Percentiles rank a stretch among this genome's conserved stretches.
Evolutionary conservation across 2,113 vertebrate species (phyloP).

Genomic region (Leptobrachium leishanense): DNA sequence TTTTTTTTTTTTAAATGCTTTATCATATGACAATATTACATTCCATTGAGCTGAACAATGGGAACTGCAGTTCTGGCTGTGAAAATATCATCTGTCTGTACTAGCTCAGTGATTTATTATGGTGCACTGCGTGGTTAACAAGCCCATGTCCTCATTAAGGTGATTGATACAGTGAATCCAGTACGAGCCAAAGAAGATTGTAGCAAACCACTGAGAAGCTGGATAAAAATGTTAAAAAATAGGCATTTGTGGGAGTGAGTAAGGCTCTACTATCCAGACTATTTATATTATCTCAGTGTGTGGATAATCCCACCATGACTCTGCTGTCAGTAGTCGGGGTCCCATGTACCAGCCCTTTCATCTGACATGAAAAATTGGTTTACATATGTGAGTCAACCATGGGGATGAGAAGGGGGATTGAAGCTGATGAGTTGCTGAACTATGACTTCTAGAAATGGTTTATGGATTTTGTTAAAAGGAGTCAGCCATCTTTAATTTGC

Average conservation of each 20-base stretch:
- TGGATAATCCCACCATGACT: neutral
- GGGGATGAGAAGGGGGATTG: neutral
- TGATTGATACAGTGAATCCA: neutral
- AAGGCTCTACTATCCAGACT: neutral
- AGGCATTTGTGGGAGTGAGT: neutral
- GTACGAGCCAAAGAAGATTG: neutral
- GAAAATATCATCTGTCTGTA: too few species aligned
- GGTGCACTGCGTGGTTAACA: neutral
- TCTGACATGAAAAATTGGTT: constrained; percentile 18
- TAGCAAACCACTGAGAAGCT: neutral
- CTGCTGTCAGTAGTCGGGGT: neutral
- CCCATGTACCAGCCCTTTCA: neutral
- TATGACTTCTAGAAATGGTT: neutral
- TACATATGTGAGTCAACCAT: neutral
- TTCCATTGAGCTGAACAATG: too few species aligned
- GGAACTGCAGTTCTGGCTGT: too few species aligned
- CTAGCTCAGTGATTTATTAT: neutral
- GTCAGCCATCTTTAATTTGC: neutral
- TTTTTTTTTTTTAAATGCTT: too few species aligned
- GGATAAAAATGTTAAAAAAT: neutral
- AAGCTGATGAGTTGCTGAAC: neutral
- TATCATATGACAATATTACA: too few species aligned
- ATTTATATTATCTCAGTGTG: constrained; percentile 17
- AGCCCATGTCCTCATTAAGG: neutral
- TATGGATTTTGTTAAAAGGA: neutral